Conservation (phyloP, 2,888 invertebrate species). For the Trypoxylon attenuatum region DNA sequence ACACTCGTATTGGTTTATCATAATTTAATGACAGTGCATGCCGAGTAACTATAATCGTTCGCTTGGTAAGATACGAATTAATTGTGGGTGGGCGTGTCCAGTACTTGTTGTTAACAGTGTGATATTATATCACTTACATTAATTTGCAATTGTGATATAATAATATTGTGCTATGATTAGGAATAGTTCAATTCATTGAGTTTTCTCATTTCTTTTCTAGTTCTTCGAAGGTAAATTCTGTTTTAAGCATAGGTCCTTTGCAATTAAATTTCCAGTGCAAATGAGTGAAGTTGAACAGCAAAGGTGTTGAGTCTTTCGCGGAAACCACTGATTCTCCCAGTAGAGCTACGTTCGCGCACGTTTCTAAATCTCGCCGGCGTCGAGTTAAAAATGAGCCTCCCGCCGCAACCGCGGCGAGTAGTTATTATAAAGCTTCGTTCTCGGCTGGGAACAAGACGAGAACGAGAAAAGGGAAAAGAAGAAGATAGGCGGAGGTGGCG, state of each 20-base stretch:
- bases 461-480: background rate
- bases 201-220: no score
- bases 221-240: no score
- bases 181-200: no score
- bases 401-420: constrained; percentile 24
- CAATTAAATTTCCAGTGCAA: no score
- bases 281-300: no score
- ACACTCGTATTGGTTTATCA: constrained; percentile 64
- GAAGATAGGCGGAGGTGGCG: constrained; percentile 1
- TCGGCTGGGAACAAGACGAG: background rate
- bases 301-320: no score
- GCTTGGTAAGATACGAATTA: constrained; percentile 26
- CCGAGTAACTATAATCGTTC: constrained; percentile 64
- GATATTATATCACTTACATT: no score
- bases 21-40: constrained; percentile 69
- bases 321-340: constrained; percentile 2
- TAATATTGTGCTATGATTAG: no score
- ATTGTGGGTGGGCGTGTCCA: constrained; percentile 24
- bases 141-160: no score
- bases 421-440: constrained; percentile 45
- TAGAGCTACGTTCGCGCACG: constrained; percentile 8
- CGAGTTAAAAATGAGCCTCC: constrained; percentile 43
- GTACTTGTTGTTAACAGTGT: no score
- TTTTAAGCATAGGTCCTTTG: no score
- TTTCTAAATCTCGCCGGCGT: constrained; percentile 21